Base-by-base conservation (phyloP, 2,113 vertebrate genomes). In the Hiodon alosoides region DNA sequence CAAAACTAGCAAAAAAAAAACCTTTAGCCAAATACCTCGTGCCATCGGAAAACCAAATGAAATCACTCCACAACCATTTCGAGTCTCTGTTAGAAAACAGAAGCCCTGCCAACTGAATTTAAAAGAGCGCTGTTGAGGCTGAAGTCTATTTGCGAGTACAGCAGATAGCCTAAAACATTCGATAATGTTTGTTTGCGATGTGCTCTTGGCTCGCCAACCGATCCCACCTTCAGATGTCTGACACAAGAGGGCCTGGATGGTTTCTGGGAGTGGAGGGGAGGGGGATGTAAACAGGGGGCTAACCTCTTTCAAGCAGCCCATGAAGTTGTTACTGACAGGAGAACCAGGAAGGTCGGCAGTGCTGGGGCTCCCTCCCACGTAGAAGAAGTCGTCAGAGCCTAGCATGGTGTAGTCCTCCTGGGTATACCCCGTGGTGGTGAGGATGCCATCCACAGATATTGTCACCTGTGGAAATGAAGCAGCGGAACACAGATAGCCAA, bases 361-460 rank as follows among this genome's bases (percentile, higher is more conserved):
- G 78, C 96, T 99, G 8, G 96, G 97, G 80, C 96, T 98, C 76
- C 97, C 97, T 67, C 97, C 97, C 55, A 99, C 97, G 0, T 99
- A 99, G 90, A 99, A 99, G 91, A 99, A 99, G 87, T 99, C 97
- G 75, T 99, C 97, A 0, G 96, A 98, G 73, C 97, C 97, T 85
- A 99, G 90, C 97, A 99, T 99, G 87, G 97, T 99, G 87, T 98
- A 99, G 89, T 99, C 97, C 81, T 99, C 97, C 80, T 99, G 97
- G 4, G 97, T 99, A 85, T 99, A 99, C 80, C 97, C 97, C 2
- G 97, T 99, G 14, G 96, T 99, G 77, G 97, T 99, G 72, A 98
- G 95, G 86, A 99, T 98, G 77, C 97, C 97, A 82, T 99, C 97
- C 81, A 99, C 97, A 31, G 96, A 98, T 82, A 99, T 99, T 50